Evolutionary conservation across 2,888 invertebrate species (phyloP).

Genomic region (Steinernema hermaphroditum): DNA sequence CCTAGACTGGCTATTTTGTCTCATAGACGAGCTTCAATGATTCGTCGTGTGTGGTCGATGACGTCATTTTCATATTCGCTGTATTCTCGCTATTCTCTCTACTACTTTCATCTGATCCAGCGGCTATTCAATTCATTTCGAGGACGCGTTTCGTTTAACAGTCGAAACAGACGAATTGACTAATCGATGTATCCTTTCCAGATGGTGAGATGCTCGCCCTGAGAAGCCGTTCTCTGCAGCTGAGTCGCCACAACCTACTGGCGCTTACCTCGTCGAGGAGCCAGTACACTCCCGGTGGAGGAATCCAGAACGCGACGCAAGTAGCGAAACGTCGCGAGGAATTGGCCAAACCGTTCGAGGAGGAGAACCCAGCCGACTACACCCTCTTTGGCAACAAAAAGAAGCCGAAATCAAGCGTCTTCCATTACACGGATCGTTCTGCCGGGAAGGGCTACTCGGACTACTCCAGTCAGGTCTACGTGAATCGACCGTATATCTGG

Average conservation of each 20-base stretch:
- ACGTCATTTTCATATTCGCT: too few relatives aligned
- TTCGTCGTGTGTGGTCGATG: too few relatives aligned
- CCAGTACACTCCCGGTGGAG: constrained; percentile 1
- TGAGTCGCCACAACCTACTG: background rate
- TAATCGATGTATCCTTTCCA: too few relatives aligned
- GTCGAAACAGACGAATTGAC: too few relatives aligned
- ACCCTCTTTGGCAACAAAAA: constrained; percentile 51
- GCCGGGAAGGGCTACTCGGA: constrained; percentile 58
- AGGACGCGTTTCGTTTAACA: too few relatives aligned
- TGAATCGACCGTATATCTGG: constrained; percentile 59
- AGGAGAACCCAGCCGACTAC: constrained; percentile 47
- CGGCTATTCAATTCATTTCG: too few relatives aligned
- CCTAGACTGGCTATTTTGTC: too few relatives aligned
- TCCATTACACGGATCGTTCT: constrained; percentile 56
- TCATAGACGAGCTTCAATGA: too few relatives aligned
- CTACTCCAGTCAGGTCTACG: constrained; percentile 51
- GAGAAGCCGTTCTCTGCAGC: background rate
- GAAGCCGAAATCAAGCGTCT: constrained; percentile 46
- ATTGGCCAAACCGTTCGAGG: background rate
- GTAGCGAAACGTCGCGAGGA: background rate
- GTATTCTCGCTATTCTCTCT: too few relatives aligned
- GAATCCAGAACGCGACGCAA: background rate
- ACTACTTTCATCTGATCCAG: too few relatives aligned
- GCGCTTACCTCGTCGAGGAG: background rate
- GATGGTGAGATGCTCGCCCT: background rate